Conservation (phyloP, 1,140 invertebrate species). For the Rhopalosiphum padi region DNA sequence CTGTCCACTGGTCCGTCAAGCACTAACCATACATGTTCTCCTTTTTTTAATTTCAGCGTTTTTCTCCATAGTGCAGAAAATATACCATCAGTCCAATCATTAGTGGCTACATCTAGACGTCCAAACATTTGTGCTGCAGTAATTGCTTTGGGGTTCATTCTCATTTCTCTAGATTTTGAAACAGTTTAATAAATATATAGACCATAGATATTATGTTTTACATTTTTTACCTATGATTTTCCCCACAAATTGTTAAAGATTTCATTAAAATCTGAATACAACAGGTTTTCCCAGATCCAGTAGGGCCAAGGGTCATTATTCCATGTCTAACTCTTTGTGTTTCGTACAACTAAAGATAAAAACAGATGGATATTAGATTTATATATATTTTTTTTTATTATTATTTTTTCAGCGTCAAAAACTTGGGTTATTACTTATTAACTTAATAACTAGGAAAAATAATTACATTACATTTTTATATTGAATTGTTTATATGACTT, state of each 20-base stretch:
- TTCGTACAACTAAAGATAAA: constrained; percentile 80
- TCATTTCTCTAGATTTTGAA: constrained; percentile 77
- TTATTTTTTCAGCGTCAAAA: too few relatives aligned
- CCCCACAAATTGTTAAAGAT: constrained; percentile 83
- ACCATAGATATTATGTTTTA: not conserved
- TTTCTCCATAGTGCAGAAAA: constrained; percentile 96
- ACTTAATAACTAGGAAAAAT: too few relatives aligned
- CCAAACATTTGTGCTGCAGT: constrained; percentile 98
- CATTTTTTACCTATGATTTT: constrained; percentile 74
- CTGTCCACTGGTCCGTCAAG: constrained; percentile 95
- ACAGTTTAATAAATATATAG: not conserved
- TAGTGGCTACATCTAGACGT: constrained; percentile 91
- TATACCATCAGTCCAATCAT: constrained; percentile 98
- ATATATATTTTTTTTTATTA: not conserved
- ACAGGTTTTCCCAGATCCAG: constrained; percentile 92
- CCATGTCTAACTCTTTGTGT: constrained; percentile 94
- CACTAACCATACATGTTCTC: constrained; percentile 88
- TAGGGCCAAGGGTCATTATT: constrained; percentile 96
- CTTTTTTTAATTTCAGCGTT: constrained; percentile 87
- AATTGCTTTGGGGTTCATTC: constrained; percentile 98
- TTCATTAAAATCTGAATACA: constrained; percentile 96
- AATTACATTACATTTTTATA: too few relatives aligned
- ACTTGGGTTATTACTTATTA: too few relatives aligned
- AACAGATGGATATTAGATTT: not conserved
- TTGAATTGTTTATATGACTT: too few relatives aligned